Percentiles rank a stretch among this genome's conserved stretches.
phyloP scores from a whole-genome alignment of 2,888 invertebrate genomes.

The Drosophila ochracea region DNA sequence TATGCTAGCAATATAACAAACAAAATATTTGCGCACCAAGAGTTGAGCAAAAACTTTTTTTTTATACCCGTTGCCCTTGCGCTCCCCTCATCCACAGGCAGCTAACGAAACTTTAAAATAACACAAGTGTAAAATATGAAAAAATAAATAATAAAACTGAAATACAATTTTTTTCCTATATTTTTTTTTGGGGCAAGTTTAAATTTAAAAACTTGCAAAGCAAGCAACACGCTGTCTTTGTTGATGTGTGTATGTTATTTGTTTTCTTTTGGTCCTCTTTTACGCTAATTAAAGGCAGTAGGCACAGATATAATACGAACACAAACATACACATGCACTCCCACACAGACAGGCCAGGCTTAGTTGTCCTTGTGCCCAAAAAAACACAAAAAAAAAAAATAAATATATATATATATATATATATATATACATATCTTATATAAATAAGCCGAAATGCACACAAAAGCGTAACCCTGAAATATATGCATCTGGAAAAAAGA shows the following conservation, averaged over 20 bases:
- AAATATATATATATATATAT: constrained; percentile 6
- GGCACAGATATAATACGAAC: constrained; percentile 23
- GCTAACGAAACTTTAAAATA: constrained; percentile 68
- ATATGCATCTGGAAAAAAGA: constrained; percentile 24
- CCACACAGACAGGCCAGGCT: constrained; percentile 17
- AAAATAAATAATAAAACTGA: constrained; percentile 42
- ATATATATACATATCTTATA: constrained; percentile 8
- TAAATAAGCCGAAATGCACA: constrained; percentile 40
- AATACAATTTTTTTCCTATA: constrained; percentile 25
- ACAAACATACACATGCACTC: background rate
- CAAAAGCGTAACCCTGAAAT: constrained; percentile 62
- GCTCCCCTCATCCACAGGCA: constrained; percentile 13
- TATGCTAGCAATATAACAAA: constrained; percentile 78
- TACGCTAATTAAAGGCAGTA: constrained; percentile 61
- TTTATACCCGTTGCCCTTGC: background rate
- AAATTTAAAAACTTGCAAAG: constrained; percentile 38
- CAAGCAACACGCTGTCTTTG: constrained; percentile 29
- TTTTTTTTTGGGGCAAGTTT: constrained; percentile 14
- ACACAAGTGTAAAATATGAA: constrained; percentile 54
- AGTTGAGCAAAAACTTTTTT: constrained; percentile 63
- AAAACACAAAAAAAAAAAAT: constrained; percentile 7
- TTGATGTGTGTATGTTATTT: background rate
- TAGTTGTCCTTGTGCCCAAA: constrained; percentile 56
- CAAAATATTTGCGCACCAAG: constrained; percentile 75
- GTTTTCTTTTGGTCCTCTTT: constrained; percentile 31